Evolutionary conservation across 1,140 invertebrate genomes (phyloP).

Genomic region (Ephestia elutella): DNA sequence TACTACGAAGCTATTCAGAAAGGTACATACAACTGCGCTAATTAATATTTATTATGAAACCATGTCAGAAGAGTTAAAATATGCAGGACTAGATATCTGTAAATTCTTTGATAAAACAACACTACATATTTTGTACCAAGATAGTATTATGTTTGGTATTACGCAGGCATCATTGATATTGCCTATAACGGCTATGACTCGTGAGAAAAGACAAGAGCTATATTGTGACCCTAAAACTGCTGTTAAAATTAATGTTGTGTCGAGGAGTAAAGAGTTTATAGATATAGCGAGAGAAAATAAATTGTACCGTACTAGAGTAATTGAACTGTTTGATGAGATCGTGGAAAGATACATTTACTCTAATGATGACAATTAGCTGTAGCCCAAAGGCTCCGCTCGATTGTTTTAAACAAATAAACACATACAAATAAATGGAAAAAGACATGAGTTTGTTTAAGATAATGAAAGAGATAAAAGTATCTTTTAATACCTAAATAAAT

Average conservation of each 20-base stretch:
- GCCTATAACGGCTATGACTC: slow-evolving; percentile 59
- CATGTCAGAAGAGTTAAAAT: slow-evolving; percentile 53
- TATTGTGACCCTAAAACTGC: slow-evolving; percentile 52
- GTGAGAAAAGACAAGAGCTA: slow-evolving; percentile 43
- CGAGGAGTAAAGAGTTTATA: slow-evolving; percentile 65
- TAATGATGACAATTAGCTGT: background rate
- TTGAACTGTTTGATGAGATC: slow-evolving; percentile 70
- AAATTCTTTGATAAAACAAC: slow-evolving; percentile 42
- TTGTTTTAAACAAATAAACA: too few species aligned
- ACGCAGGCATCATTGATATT: slow-evolving; percentile 72
- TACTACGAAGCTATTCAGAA: slow-evolving; percentile 60
- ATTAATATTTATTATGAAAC: slow-evolving; percentile 64
- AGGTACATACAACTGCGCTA: slow-evolving; percentile 43
- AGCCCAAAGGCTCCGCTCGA: too few species aligned
- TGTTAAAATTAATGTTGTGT: slow-evolving; percentile 55
- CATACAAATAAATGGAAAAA: too few species aligned
- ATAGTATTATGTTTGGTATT: slow-evolving; percentile 65
- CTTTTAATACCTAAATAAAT: too few species aligned
- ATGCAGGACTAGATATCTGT: slow-evolving; percentile 43
- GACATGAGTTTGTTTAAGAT: too few species aligned
- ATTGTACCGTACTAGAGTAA: slow-evolving; percentile 51
- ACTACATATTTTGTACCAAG: slow-evolving; percentile 48
- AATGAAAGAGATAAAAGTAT: too few species aligned
- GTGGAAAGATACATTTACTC: slow-evolving; percentile 62
- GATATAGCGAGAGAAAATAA: slow-evolving; percentile 55